A percentile compares a stretch with the other conserved stretches of the same genome.
phyloP scores from a whole-genome alignment of 2,888 invertebrate genomes.

The Urechis unicinctus region DNA sequence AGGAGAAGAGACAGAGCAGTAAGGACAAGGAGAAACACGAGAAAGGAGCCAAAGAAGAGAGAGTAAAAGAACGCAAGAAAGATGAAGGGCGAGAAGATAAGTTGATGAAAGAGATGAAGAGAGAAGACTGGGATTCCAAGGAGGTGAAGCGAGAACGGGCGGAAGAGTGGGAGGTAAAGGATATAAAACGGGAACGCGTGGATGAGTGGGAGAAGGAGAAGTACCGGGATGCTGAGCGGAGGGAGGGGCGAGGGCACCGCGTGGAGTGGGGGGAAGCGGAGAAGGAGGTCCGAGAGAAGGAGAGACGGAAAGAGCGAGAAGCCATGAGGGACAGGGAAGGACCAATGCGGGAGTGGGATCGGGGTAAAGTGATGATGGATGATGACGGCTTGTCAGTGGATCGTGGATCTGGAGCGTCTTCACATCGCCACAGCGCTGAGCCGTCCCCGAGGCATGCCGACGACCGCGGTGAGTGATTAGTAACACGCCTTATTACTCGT shows the following conservation, averaged over 20 bases:
- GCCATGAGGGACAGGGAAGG: slow-evolving; percentile 9
- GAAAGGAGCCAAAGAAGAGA: slow-evolving; percentile 1
- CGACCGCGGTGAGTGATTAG: slow-evolving; percentile 34
- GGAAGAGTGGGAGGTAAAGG: not conserved
- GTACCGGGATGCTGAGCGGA: slow-evolving; percentile 1
- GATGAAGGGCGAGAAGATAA: slow-evolving; percentile 5
- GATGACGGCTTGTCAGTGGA: too few relatives aligned
- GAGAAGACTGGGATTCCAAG: not conserved
- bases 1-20: slow-evolving; percentile 4
- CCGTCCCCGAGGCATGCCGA: slow-evolving; percentile 31
- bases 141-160: too few relatives aligned
- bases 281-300: slow-evolving; percentile 18
- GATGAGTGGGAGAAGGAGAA: slow-evolving; percentile 14
- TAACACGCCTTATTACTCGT: too few relatives aligned
- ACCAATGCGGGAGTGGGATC: too few relatives aligned
- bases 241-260: slow-evolving; percentile 12
- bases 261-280: slow-evolving; percentile 6
- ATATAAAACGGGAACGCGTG: not conserved
- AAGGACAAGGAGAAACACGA: slow-evolving; percentile 1
- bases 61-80: slow-evolving; percentile 2
- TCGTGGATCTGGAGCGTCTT: slow-evolving; percentile 15
- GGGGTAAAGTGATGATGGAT: too few relatives aligned
- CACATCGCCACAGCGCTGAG: slow-evolving; percentile 29
- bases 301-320: slow-evolving; percentile 3
- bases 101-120: not conserved